Base-by-base conservation (phyloP, 2,888 invertebrate species). In the Hirtodrosophila alboralis region DNA sequence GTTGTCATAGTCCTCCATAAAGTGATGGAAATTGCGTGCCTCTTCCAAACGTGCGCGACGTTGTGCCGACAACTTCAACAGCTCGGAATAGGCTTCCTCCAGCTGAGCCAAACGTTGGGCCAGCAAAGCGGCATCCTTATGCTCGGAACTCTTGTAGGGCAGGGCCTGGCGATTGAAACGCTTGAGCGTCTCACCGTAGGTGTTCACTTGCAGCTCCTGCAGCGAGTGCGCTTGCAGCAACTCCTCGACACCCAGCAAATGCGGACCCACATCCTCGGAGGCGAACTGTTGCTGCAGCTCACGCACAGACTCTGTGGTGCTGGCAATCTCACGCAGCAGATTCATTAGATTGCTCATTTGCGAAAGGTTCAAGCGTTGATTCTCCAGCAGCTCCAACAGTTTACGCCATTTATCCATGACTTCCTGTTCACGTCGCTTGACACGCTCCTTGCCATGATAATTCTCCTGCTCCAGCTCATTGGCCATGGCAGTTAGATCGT, bases 1-100 rank as follows among this genome's bases (percentile, higher is more conserved):
- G 84, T 99, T 99, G 83, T 99, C 98, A 80, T 97, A 96, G 88
- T 99, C 98, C 90, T 98, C 97, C 56, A 98, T 91, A 91, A 99
- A 98, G 91, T 98, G 97, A 91, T 96, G 98, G 85, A 97, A 96
- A 87, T 96, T 96, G 58, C 97, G 93, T 0, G 98, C 97, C 85
- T 98, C 97, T 89, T 98, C 98, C 9, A 99, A 91, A 9, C 96
- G 93, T 0, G 94, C 94, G 66, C 97, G 95, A 5, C 98, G 93
- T 76, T 94, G 94, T 49, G 89, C 86, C 27, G 90, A 90, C 0
- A 88, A 73, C 10, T 88, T 86, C 12, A 89, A 64, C 9, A 91
- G 73, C 93, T 94, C 94, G 79, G 95, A 93, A 84, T 96, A 96
- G 3, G 95, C 95, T 5, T 93, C 92, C 70, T 96, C 95, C 38